Percentiles rank a stretch among this genome's conserved stretches.
These are phyloP conservation scores for Platichthys stellatus DNA, from an alignment of 2,113 vertebrate species.

Conservation along the genomic window DNA sequence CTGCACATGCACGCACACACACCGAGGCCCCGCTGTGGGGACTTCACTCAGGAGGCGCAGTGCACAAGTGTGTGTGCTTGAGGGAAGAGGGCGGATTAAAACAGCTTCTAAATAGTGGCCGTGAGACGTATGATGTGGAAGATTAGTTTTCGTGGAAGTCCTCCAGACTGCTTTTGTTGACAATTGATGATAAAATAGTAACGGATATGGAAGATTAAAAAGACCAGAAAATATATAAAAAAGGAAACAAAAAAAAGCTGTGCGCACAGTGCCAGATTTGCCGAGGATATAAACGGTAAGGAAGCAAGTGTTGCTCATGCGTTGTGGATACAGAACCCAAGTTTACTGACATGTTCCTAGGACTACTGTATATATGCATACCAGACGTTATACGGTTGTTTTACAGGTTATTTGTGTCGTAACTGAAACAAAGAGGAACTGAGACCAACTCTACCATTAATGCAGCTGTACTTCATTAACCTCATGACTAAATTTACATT, in stretches of 20 bases:
- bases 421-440: conserved; percentile 70
- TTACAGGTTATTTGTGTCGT: conserved; percentile 83
- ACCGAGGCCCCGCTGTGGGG: conserved; percentile 7
- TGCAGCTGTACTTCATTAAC: conserved; percentile 83
- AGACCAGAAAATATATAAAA: conserved; percentile 44
- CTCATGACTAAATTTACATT: conserved; percentile 87
- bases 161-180: conserved; percentile 28
- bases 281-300: conserved; percentile 79
- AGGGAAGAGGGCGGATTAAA: conserved; percentile 44
- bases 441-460: conserved; percentile 81
- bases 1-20: conserved; percentile 36
- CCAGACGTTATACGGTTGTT: conserved; percentile 83
- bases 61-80: conserved; percentile 39
- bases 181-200: conserved; percentile 34
- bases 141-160: conserved; percentile 44
- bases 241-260: conserved; percentile 65
- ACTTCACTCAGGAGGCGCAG: conserved; percentile 51
- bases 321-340: conserved; percentile 85
- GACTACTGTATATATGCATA: conserved; percentile 86
- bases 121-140: conserved; percentile 54
- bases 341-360: conserved; percentile 85
- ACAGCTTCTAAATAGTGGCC: conserved; percentile 65
- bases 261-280: conserved; percentile 73
- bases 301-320: conserved; percentile 85
- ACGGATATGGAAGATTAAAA: conserved; percentile 50